Base-by-base conservation (phyloP, 2,888 invertebrate genomes). In the Standfussiana lucernea region DNA sequence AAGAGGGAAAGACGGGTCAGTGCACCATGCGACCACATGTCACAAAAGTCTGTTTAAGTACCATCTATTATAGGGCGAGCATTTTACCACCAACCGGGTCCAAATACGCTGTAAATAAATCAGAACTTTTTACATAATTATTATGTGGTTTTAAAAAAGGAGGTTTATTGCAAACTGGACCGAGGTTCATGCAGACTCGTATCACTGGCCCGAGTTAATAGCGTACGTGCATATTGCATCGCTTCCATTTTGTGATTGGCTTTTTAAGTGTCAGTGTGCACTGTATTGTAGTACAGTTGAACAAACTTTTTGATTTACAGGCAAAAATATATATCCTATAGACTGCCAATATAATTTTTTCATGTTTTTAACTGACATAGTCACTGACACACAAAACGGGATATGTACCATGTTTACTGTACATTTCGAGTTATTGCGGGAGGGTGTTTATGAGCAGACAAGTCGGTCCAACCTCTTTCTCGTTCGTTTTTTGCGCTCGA, bases 171-270 rank as follows among this genome's bases (percentile, higher is more conserved):
- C 50, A 70, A 80, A 76, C 70, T n/a, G 75, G 45, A 32, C 62
- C 66, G 72, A 35, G 72, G 53, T 47, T 45, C 72, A 65, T 42
- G 71, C 77, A 69, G 71, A 28, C 74, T 64, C 66, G 62, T 78
- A 81, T 82, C 82, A 80, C 68, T 80, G 75, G 77, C 80, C 70
- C 78, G 80, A 89, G 89, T 90, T 93, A 92, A 93, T 90, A 89
- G 91, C 86, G 86, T 90, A 90, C 90, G 89, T 93, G 92, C 91
- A 92, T 91, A 92, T 90, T 92, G 92, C 91, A 91, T 89, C 85
- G 89, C 76, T 67, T 89, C 91, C 90, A 90, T 92, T 90, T 84
- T 87, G 83, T 91, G 92, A 93, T 93, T 93, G 90, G 89, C 87
- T 90, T 91, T 89, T 89, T 81, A 88, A 88, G 85, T 88, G 86